Evolutionary conservation across 2,797 vertebrate genomes (phyloP).

Genomic region (Melanotaenia parkinsoni): DNA sequence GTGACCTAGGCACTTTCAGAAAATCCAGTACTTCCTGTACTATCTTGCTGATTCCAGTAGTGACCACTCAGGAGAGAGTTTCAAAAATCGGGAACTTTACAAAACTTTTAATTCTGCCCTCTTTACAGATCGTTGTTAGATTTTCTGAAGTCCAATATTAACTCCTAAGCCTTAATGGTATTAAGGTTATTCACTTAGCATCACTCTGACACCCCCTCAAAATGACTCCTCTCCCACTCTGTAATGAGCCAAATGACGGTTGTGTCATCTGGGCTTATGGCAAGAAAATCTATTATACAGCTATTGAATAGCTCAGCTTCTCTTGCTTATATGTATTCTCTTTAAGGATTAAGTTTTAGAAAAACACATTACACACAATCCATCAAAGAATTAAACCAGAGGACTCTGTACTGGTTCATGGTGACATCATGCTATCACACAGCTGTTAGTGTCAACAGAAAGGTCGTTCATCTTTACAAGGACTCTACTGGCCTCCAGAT

Average conservation of each 20-base stretch:
- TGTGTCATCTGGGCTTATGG: background rate
- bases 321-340: constrained; percentile 1
- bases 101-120: background rate
- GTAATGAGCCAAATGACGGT: background rate
- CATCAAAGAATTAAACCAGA: background rate
- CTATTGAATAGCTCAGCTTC: background rate
- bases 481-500: constrained; percentile 24
- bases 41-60: no score
- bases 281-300: constrained; percentile 3
- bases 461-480: constrained; percentile 35
- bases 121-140: background rate
- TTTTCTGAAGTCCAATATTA: background rate
- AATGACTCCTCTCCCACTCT: background rate
- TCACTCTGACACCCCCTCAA: background rate
- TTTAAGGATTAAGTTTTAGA: constrained; percentile 5
- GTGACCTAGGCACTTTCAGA: no score
- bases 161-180: background rate
- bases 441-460: constrained; percentile 45
- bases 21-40: no score
- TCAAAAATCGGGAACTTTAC: background rate
- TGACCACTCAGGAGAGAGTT: no score
- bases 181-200: background rate
- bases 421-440: constrained; percentile 26
- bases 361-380: constrained; percentile 1
- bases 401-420: background rate